Conservation (phyloP, 2,113 vertebrate genomes). For the Bufo gargarizans region DNA sequence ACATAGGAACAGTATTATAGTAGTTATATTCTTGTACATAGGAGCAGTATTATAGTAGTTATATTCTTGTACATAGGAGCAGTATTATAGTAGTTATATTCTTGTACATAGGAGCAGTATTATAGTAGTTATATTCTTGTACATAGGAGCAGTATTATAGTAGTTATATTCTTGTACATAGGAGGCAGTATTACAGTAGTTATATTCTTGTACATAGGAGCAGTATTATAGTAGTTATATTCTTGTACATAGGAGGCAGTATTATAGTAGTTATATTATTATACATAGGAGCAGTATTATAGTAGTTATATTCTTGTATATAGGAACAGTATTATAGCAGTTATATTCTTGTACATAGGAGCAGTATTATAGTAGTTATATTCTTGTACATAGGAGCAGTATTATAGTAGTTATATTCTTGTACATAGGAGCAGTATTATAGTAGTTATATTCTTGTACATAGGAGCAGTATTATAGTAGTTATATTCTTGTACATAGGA, state of each 20-base stretch:
- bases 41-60: background rate
- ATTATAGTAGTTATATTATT: background rate
- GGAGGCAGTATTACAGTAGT: background rate
- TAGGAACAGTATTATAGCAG: background rate
- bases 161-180: slow-evolving; percentile 2
- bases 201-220: slow-evolving; percentile 2
- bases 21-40: no score
- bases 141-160: background rate
- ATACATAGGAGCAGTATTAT: background rate
- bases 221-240: background rate
- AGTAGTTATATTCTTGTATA: background rate
- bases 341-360: background rate
- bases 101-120: no score
- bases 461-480: background rate
- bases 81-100: slow-evolving; percentile 5
- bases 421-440: background rate
- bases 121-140: background rate
- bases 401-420: background rate
- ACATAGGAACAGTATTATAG: no score
- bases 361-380: background rate
- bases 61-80: background rate
- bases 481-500: background rate
- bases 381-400: background rate
- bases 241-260: background rate
- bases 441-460: background rate